Conservation (phyloP, 2,888 invertebrate species). For the Portevinia maculata region DNA sequence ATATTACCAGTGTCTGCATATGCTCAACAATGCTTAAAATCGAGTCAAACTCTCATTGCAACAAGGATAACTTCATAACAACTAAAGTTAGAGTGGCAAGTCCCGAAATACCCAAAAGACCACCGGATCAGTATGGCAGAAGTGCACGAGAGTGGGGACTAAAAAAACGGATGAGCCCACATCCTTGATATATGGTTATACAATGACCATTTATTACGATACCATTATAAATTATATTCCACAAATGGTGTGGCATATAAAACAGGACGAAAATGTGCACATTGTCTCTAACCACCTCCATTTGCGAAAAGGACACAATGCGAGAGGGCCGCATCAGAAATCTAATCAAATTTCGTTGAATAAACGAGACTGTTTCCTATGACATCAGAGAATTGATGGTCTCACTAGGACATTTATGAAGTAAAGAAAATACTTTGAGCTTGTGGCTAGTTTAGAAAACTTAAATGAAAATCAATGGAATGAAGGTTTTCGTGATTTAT, state of each 20-base stretch:
- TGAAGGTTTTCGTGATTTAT: not conserved
- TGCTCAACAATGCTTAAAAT: slow-evolving; percentile 72
- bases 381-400: slow-evolving; percentile 62
- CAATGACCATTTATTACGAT: slow-evolving; percentile 77
- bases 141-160: slow-evolving; percentile 25
- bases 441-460: not conserved
- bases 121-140: slow-evolving; percentile 14
- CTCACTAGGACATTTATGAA: slow-evolving; percentile 27
- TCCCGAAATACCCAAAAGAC: slow-evolving; percentile 66
- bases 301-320: not conserved
- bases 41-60: slow-evolving; percentile 71
- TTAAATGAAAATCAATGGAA: slow-evolving; percentile 13
- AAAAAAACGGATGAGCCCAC: slow-evolving; percentile 70
- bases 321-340: slow-evolving; percentile 48
- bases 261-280: slow-evolving; percentile 48
- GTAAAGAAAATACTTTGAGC: not conserved
- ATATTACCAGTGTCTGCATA: slow-evolving; percentile 48
- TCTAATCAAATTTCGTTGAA: slow-evolving; percentile 69
- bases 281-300: slow-evolving; percentile 4
- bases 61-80: slow-evolving; percentile 71
- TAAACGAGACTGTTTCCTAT: slow-evolving; percentile 61
- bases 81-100: slow-evolving; percentile 73
- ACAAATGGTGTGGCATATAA: slow-evolving; percentile 74
- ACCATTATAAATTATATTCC: slow-evolving; percentile 76
- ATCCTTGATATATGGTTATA: slow-evolving; percentile 76